Evolutionary conservation across 2,113 vertebrate genomes (phyloP).

Genomic region (Ciconia boyciana): DNA sequence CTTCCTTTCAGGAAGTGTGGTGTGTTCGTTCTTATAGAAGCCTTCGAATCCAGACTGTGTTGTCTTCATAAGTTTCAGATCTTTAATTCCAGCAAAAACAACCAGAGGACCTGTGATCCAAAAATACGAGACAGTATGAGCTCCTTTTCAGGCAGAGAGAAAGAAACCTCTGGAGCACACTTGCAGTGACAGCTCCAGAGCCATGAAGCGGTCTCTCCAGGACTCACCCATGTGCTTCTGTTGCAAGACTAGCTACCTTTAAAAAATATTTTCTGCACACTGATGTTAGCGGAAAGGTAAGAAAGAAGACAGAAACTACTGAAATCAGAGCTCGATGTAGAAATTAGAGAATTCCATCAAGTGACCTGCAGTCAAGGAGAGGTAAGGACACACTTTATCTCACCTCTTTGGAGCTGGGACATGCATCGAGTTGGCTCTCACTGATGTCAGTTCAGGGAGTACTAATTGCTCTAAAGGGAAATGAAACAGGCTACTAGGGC

Average conservation of each 20-base stretch:
- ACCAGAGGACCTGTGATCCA: conserved; percentile 76
- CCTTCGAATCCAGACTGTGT: conserved; percentile 93
- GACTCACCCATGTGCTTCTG: background rate
- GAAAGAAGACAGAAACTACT: background rate
- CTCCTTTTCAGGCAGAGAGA: background rate
- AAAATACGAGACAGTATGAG: background rate
- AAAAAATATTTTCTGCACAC: background rate
- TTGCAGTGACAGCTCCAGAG: background rate
- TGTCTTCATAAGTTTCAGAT: conserved; percentile 92
- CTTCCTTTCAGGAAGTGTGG: conserved; percentile 85
- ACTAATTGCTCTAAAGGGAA: background rate
- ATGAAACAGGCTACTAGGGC: background rate
- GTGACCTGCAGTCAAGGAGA: background rate
- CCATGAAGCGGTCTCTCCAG: background rate
- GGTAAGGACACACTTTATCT: background rate
- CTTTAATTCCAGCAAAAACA: conserved; percentile 86
- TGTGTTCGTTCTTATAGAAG: conserved; percentile 86
- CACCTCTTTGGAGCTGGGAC: background rate
- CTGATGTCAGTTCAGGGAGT: background rate
- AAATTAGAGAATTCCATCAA: background rate
- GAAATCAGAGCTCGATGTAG: background rate
- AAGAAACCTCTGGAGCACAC: background rate
- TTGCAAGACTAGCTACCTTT: background rate
- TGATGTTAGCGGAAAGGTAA: background rate
- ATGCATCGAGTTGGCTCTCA: background rate